Base-by-base conservation (phyloP, 1,140 invertebrate genomes). In the Acromyrmex echinatior region DNA sequence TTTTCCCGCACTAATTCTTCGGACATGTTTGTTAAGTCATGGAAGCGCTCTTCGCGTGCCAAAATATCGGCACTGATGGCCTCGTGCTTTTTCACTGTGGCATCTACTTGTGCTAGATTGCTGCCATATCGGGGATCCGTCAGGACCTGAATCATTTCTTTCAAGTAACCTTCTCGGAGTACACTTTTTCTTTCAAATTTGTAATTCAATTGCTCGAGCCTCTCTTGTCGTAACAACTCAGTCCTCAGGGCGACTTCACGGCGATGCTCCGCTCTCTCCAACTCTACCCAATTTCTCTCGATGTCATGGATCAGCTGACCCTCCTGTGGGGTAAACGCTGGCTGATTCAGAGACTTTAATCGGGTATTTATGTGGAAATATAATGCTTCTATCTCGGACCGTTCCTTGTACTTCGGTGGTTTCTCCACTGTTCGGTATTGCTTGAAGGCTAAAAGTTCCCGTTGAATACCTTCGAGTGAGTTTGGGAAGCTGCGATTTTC, bases 311-410 rank as follows among this genome's bases (percentile, higher is more conserved):
- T 97, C 80, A 98, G 96, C 93, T 98, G 97, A 0, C 99, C 99
- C 92, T 99, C 99, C 25, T 98, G 97, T 5, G 99, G 99, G 4
- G 96, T 96, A 94, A 99, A 99, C 2, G 97, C 96, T 18, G 98
- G 98, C 92, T 99, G 98, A 87, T 98, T 97, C 77, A 99, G 95
- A 0, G 99, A 98, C 94, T 99, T 99, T 85, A 99, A 96, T 93
- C 99, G 97, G 0, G 99, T 99, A 94, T 99, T 99, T 91, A 99
- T 99, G 93, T 98, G 98, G 94, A 99, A 99, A 92, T 98, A 99
- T 16, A 99, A 95, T 0, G 98, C 99, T 96, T 99, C 99, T 88
- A 99, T 98, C 96, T 99, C 99, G 84, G 98, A 99, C 73, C 98
- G 97, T 95, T 99, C 99, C 93, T 98, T 99, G 94, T 99, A 99